Evolutionary conservation across 2,888 invertebrate genomes (phyloP), one percentile per base, ranked within the genome.

Genomic region (Xylocampa areola): DNA sequence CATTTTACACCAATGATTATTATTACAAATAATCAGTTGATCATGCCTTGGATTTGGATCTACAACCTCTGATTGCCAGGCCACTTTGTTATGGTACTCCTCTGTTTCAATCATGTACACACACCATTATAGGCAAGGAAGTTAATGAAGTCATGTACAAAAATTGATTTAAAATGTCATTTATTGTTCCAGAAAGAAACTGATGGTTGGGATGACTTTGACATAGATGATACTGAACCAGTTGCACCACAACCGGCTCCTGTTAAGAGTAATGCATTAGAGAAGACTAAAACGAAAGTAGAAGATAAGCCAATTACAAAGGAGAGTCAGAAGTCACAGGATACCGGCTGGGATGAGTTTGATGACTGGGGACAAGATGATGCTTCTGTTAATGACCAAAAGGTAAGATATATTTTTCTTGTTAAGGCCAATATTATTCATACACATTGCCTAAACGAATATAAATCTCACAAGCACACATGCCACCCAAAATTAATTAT

Each of bases 191-290:
- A 82, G 79, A 76, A 78, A 71, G 57, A 70, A 60, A 62, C 86
- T 8, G 88, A 92, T 49, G 94, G 94, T 0, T 94, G 95, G 94
- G 94, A 93, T 66, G 91, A 94, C 73, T 94, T 94, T 82, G 93
- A 94, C 21, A 80, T 92, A 39, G 93, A 93, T 30, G 88, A 87
- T 4, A 74, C 79, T 64, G 83, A 85, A 37, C 49, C 68, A 69
- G 55, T 80, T 76, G 25, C 27, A 8, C 43, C 61, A 7, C 45
- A 72, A 39, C 52, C 57, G n/a, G 41, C 33, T 8, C 10, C 53
- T 10, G n/a, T 52, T 19, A 69, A 50, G 11, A 52, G 29, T 33
- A 51, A 29, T 0, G 5, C 30, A 43, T 50, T 53, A 13, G 43
- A 53, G 4, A 48, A 25, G 4, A 36, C 2, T 4, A 41, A 44